Evolutionary conservation across 2,888 invertebrate genomes (phyloP).

Genomic region (Harpalus rubripes): DNA sequence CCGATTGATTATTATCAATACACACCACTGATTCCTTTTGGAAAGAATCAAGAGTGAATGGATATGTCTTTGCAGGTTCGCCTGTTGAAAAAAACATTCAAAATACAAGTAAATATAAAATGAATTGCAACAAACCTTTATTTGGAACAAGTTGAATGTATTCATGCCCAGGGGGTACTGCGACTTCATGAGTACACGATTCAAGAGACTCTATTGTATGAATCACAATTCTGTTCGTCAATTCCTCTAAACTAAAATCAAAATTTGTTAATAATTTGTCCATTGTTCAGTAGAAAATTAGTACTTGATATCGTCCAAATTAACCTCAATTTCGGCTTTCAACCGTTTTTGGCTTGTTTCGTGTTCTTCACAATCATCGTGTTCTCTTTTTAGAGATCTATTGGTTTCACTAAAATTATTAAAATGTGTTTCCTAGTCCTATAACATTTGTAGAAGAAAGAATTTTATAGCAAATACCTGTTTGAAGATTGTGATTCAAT

Average conservation of each 20-base stretch:
- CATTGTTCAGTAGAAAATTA: constrained; percentile 25
- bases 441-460: constrained; percentile 65
- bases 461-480: constrained; percentile 41
- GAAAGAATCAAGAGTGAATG: constrained; percentile 97
- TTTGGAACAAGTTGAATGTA: constrained; percentile 83
- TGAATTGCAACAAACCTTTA: constrained; percentile 69
- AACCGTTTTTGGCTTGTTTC: constrained; percentile 71
- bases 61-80: constrained; percentile 94
- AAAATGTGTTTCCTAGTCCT: not conserved
- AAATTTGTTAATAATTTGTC: constrained; percentile 54
- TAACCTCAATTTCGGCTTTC: constrained; percentile 73
- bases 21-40: constrained; percentile 98
- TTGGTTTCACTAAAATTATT: constrained; percentile 68
- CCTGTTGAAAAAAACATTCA: constrained; percentile 71
- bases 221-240: constrained; percentile 90
- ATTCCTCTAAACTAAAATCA: constrained; percentile 84
- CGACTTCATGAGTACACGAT: constrained; percentile 97
- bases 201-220: constrained; percentile 94
- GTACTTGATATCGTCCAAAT: constrained; percentile 75
- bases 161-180: constrained; percentile 92
- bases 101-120: constrained; percentile 2
- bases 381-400: constrained; percentile 73
- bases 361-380: constrained; percentile 71
- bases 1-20: constrained; percentile 98
- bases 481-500: constrained; percentile 34